Evolutionary conservation across 2,888 invertebrate species (phyloP).

Genomic region (Drosophila kanekoi): DNA sequence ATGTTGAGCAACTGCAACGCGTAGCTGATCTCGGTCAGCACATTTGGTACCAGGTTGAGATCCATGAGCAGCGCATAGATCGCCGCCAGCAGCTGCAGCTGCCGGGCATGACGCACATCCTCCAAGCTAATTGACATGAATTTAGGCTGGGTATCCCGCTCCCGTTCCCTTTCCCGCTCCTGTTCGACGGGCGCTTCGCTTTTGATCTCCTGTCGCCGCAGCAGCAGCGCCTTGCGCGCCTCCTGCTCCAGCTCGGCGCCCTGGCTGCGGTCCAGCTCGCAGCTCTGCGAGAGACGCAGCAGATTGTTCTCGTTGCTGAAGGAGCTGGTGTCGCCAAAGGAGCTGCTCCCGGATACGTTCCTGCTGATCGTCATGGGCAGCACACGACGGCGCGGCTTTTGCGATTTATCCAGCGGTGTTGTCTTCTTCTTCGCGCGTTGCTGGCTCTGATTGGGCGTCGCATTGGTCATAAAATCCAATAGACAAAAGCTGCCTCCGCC

Average conservation of each 20-base stretch:
- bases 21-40: conserved; percentile 83
- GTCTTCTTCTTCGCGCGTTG: conserved; percentile 67
- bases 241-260: conserved; percentile 73
- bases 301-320: conserved; percentile 84
- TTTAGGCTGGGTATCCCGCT: not conserved
- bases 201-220: conserved; percentile 76
- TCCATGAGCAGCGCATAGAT: conserved; percentile 83
- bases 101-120: conserved; percentile 55
- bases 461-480: conserved; percentile 81
- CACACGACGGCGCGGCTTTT: conserved; percentile 82
- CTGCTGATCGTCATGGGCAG: conserved; percentile 82
- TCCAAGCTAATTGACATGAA: conserved; percentile 66
- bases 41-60: conserved; percentile 82
- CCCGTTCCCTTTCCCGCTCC: conserved; percentile 12
- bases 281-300: conserved; percentile 73
- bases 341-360: conserved; percentile 38
- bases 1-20: conserved; percentile 82
- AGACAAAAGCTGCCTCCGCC: conserved; percentile 75
- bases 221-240: conserved; percentile 78
- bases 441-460: conserved; percentile 60
- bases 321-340: conserved; percentile 78
- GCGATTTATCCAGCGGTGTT: conserved; percentile 50
- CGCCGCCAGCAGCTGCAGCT: conserved; percentile 73
- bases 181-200: conserved; percentile 58
- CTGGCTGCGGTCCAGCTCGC: conserved; percentile 79